Evolutionary conservation across 2,113 vertebrate species (phyloP), one percentile per base, ranked within the genome.

Genomic region (Perca schrenkii): DNA sequence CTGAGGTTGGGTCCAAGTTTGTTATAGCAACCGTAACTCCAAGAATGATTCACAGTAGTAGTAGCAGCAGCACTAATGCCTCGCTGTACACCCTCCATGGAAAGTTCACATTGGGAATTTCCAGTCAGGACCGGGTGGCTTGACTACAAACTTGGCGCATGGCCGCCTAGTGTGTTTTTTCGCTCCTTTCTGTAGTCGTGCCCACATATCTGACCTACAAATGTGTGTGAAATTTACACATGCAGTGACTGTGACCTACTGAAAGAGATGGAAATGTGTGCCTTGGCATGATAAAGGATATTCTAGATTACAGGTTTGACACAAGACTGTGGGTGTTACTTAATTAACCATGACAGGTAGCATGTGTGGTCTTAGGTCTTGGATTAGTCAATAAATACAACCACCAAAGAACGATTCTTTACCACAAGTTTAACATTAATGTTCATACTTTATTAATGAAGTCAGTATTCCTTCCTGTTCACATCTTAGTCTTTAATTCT

Each of bases 61-160:
- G 79, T 56, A 54, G 40, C 40, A 43, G 10, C 40, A 68, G 43
- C 76, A 49, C 67, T 46, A 40, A 43, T 79, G 77, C 16, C 63
- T 80, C 22, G 1, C 71, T 56, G 74, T 47, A 43, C 65, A 40
- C 28, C 66, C 50, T 77, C 71, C 49, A 65, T 74, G 93, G 91
- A 94, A 94, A 89, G 77, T 90, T 85, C 85, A 88, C 40, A 2
- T 75, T 87, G 82, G 82, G 86, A 91, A 69, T 91, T 93, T 92
- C 88, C 90, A 92, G 66, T 84, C 80, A 69, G 73, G 80, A 63
- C 74, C 13, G 19, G 15, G 77, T 50, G 68, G 79, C 43, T 88
- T 15, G 62, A 69, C 79, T 84, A 84, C 86, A 87, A 80, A 60
- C 61, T 74, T 91, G 90, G 89, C 84, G 8, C 25, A 8, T 6